These are phyloP conservation scores for Dendrolimus kikuchii DNA, from an alignment of 1,140 invertebrate genomes.

Conservation along the genomic window DNA sequence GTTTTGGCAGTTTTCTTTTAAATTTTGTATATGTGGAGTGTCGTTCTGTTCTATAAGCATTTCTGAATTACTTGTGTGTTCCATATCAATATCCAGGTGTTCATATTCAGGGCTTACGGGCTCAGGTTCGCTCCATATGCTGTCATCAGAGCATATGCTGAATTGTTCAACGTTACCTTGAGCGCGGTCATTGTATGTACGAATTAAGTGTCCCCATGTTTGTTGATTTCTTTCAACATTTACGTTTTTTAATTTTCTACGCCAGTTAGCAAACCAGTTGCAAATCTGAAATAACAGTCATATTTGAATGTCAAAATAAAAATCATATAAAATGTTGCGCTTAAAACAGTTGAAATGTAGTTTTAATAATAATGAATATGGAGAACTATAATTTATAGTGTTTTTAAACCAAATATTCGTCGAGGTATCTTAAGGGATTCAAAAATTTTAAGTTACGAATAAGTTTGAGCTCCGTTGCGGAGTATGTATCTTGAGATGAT, in stretches of 20 bases:
- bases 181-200: constrained; percentile 80
- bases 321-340: constrained; percentile 7
- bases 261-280: constrained; percentile 86
- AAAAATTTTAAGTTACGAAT: too few species aligned
- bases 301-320: neutral
- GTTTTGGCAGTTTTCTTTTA: constrained; percentile 50
- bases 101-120: constrained; percentile 29
- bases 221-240: constrained; percentile 75
- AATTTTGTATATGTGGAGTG: constrained; percentile 43
- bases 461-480: too few species aligned
- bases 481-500: too few species aligned
- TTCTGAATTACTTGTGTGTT: constrained; percentile 14
- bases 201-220: constrained; percentile 81
- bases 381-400: too few species aligned
- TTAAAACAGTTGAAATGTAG: too few species aligned
- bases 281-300: constrained; percentile 72
- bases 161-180: constrained; percentile 83
- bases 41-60: constrained; percentile 24
- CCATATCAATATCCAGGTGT: too few species aligned
- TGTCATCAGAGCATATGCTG: constrained; percentile 81
- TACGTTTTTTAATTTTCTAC: constrained; percentile 81
- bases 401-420: too few species aligned
- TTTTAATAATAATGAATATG: too few species aligned
- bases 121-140: constrained; percentile 79
- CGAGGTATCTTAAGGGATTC: too few species aligned